Conservation (phyloP, 2,888 invertebrate species). For the Standfussiana lucernea region DNA sequence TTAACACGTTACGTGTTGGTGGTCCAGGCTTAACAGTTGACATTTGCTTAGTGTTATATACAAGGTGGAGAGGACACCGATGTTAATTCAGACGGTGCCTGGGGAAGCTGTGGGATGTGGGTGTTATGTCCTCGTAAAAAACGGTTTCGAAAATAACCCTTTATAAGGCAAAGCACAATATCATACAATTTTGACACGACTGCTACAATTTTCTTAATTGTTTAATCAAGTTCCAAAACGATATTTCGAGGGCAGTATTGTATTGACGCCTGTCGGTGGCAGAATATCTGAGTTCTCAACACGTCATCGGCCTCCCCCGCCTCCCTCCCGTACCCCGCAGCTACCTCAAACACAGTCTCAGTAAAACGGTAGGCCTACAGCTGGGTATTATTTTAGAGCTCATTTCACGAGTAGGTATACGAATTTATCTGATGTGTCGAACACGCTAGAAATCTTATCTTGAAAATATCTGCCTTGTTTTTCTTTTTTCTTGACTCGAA, state of each 20-base stretch:
- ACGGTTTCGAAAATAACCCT: too few species aligned
- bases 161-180: too few species aligned
- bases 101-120: not conserved
- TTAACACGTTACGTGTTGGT: too few species aligned
- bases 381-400: constrained; percentile 21
- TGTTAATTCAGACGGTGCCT: not conserved
- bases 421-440: constrained; percentile 49
- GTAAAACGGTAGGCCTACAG: not conserved
- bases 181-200: not conserved
- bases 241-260: not conserved
- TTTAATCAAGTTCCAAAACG: not conserved
- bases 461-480: constrained; percentile 9
- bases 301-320: not conserved
- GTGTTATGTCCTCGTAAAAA: not conserved
- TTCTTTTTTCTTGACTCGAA: constrained; percentile 1
- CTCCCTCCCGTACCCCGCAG: not conserved
- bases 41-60: too few species aligned
- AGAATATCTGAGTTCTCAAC: not conserved
- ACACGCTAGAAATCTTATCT: constrained; percentile 26
- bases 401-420: constrained; percentile 55
- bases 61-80: too few species aligned
- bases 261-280: not conserved
- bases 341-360: not conserved
- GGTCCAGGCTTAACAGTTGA: too few species aligned
- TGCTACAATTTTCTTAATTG: not conserved